phyloP scores from a whole-genome alignment of 2,113 vertebrate genomes.

The Eulacestoma nigropectus region DNA sequence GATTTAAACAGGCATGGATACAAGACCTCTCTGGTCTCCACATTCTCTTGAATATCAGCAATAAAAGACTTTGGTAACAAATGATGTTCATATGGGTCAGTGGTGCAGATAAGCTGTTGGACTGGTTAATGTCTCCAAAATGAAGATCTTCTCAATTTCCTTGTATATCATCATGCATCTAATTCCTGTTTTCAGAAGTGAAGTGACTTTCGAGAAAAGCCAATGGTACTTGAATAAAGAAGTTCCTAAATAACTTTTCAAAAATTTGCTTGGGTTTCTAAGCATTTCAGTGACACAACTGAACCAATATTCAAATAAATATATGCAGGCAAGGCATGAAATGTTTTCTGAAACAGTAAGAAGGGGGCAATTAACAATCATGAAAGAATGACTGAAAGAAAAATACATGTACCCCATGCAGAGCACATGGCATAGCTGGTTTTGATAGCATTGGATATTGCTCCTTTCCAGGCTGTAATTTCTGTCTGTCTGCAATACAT shows the following conservation, averaged over 20 bases:
- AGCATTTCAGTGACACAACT: not conserved
- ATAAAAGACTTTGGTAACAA: not conserved
- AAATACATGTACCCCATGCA: not conserved
- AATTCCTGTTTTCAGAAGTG: not conserved
- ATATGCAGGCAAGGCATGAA: not conserved
- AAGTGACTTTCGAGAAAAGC: not conserved
- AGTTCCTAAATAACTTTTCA: not conserved
- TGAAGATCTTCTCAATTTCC: not conserved
- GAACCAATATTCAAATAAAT: not conserved
- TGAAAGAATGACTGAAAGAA: not conserved
- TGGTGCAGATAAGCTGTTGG: not conserved
- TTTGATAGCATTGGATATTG: not conserved
- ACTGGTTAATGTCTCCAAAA: not conserved
- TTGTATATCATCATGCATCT: not conserved
- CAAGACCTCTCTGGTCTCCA: not conserved
- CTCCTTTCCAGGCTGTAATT: not conserved
- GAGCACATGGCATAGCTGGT: not conserved
- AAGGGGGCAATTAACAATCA: not conserved
- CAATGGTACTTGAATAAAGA: not conserved
- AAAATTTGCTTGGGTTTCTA: not conserved
- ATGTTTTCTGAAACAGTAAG: not conserved
- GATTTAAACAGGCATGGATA: not conserved
- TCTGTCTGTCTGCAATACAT: not conserved
- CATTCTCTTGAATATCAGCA: not conserved
- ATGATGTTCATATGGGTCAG: not conserved